Percentiles rank a stretch among this genome's conserved stretches.
These are phyloP conservation scores for Netelia virgata DNA, from an alignment of 2,888 invertebrate species.

Conservation along the genomic window DNA sequence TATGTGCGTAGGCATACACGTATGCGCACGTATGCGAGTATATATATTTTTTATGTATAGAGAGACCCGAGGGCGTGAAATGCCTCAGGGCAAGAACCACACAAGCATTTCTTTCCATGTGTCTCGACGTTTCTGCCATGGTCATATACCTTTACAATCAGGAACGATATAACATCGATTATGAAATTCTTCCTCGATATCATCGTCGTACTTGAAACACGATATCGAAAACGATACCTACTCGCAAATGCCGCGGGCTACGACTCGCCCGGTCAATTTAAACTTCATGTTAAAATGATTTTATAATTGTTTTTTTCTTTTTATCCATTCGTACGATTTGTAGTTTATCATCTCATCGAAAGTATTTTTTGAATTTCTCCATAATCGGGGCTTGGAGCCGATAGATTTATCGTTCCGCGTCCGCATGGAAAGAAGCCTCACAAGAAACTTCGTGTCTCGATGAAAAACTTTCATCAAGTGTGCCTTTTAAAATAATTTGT, in stretches of 20 bases:
- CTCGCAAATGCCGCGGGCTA: constrained; percentile 4
- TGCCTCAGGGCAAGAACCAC: constrained; percentile 47
- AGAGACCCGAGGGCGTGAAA: constrained; percentile 39
- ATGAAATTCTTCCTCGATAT: constrained; percentile 44
- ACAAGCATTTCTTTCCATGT: too few relatives aligned
- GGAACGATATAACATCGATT: constrained; percentile 10
- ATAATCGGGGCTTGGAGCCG: not conserved
- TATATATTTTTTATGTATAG: constrained; percentile 46
- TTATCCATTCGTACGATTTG: too few relatives aligned
- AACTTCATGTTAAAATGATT: not conserved
- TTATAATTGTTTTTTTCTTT: not conserved
- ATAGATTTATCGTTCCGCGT: not conserved
- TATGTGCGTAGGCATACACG: not conserved
- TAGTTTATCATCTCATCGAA: too few relatives aligned
- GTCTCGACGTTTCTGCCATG: not conserved
- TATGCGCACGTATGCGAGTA: not conserved
- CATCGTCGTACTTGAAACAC: constrained; percentile 8
- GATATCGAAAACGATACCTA: not conserved
- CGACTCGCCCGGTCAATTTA: not conserved
- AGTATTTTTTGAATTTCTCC: not conserved
- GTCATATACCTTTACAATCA: not conserved
- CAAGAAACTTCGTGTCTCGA: constrained; percentile 2
- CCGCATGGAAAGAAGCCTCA: not conserved
- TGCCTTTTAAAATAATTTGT: constrained; percentile 2
- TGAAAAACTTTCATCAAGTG: constrained; percentile 32